Evolutionary conservation across 2,888 invertebrate genomes (phyloP), one percentile per base, ranked within the genome.

Genomic region (Thymelicus lineola): DNA sequence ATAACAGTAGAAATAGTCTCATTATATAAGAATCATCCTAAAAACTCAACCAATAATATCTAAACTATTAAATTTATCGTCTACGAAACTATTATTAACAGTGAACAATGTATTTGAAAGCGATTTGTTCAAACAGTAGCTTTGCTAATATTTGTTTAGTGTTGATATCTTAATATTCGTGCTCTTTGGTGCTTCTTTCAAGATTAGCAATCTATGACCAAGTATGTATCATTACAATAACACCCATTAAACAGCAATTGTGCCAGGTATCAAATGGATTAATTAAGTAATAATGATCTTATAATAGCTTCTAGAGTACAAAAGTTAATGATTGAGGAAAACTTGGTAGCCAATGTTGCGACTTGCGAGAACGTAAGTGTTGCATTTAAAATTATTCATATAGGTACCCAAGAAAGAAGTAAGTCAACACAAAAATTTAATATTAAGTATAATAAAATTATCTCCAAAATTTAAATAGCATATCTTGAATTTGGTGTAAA

Each of bases 201-300:
- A 42, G 42, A 12, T 42, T 9, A 42, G 42, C 12, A 42, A 9
- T 42, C 9, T 9, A 28, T 28, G 35, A 15, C 9, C 35, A 46
- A 35, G 35, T 48, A 14, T 20, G 28, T 55, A 59, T 17, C 42
- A 53, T 67, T 67, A 17, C 36, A 58, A 28, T 42, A 61, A 15
- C 12, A 12, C 36, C 55, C 28, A 61, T 70, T 63, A 65, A 68
- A 63, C 28, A 12, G 57, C 68, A 72, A 73, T 73, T 70, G 66
- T 76, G 76, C 72, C 75, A 74, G 42, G 64, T 42, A 70, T 72
- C 70, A 77, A 74, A 66, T 73, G 59, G 83, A 83, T 82, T 83
- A 88, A 89, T 85, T 79, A 79, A 45, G 73, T 82, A 81, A 80
- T 88, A 85, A 89, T 86, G 71, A 75, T 57, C 77, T 82, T 84